Evolutionary conservation across 2,113 vertebrate species (phyloP).

Genomic region (Pygoscelis adeliae): DNA sequence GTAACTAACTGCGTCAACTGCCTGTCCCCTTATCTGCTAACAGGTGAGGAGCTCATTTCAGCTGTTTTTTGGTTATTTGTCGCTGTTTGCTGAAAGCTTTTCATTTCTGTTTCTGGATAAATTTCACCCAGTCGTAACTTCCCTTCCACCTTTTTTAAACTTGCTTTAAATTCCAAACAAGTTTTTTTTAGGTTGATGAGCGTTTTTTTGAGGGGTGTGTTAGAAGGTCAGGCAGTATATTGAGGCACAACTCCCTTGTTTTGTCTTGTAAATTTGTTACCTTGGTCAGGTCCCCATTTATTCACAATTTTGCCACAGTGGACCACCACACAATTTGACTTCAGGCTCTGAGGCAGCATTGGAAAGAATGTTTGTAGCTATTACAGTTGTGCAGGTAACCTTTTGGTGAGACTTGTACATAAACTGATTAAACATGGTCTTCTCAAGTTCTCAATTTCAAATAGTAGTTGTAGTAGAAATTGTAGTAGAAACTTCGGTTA

Average conservation of each 20-base stretch:
- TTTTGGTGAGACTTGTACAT: not conserved
- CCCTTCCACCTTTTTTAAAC: not conserved
- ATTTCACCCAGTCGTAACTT: not conserved
- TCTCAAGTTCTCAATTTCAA: not conserved
- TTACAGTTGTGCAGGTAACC: not conserved
- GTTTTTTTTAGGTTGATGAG: not conserved
- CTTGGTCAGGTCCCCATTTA: not conserved
- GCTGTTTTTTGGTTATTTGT: slow-evolving; percentile 30
- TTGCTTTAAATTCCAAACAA: not conserved
- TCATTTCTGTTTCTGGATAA: slow-evolving; percentile 24
- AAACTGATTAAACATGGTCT: not conserved
- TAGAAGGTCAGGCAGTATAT: not conserved
- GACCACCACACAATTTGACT: not conserved
- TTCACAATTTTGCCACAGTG: not conserved
- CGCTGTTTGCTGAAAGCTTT: slow-evolving; percentile 27
- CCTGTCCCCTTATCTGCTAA: slow-evolving; percentile 38
- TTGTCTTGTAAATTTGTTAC: not conserved
- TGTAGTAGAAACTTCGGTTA: not conserved
- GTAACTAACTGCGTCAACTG: slow-evolving; percentile 32
- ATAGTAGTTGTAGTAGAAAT: not conserved
- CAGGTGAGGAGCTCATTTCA: slow-evolving; percentile 40
- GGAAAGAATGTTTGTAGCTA: not conserved
- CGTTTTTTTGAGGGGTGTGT: not conserved
- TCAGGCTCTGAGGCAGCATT: not conserved
- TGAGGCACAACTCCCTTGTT: not conserved